Conservation (phyloP, 2,797 vertebrate species). For the Eidolon dupreanum region DNA sequence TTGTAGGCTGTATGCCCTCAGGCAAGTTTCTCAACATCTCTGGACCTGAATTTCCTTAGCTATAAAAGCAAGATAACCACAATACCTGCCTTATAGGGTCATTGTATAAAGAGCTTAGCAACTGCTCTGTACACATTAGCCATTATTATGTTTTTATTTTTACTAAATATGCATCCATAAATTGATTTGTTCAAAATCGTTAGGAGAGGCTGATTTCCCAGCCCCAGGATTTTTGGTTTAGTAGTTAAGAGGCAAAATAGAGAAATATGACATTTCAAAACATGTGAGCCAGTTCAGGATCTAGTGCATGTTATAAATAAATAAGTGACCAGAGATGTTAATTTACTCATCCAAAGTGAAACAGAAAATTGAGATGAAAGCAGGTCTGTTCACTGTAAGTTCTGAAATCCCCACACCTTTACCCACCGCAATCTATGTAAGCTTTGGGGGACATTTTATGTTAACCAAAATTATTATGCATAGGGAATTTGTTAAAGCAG, state of each 20-base stretch:
- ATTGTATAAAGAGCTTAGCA: neutral
- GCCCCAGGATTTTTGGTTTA: neutral
- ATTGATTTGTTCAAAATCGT: neutral
- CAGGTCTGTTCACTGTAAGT: neutral
- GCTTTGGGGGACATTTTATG: neutral
- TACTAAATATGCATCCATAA: neutral
- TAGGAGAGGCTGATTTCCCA: neutral
- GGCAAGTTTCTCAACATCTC: neutral
- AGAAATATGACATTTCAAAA: neutral
- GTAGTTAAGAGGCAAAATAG: neutral
- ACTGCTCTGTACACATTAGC: neutral
- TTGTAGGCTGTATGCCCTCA: neutral
- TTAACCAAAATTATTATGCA: conserved; percentile 36
- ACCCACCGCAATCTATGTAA: neutral
- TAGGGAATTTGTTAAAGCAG: neutral
- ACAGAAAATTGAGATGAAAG: neutral
- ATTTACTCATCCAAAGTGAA: neutral
- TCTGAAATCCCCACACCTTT: neutral
- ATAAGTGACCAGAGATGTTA: neutral
- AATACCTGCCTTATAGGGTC: neutral
- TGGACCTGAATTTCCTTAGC: neutral
- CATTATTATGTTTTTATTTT: neutral
- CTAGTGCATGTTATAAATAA: neutral
- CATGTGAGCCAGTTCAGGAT: neutral
- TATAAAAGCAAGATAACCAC: neutral